A percentile compares a stretch with the other conserved stretches of the same genome.
phyloP scores from a whole-genome alignment of 2,113 vertebrate genomes.

The Cisticola juncidis region DNA sequence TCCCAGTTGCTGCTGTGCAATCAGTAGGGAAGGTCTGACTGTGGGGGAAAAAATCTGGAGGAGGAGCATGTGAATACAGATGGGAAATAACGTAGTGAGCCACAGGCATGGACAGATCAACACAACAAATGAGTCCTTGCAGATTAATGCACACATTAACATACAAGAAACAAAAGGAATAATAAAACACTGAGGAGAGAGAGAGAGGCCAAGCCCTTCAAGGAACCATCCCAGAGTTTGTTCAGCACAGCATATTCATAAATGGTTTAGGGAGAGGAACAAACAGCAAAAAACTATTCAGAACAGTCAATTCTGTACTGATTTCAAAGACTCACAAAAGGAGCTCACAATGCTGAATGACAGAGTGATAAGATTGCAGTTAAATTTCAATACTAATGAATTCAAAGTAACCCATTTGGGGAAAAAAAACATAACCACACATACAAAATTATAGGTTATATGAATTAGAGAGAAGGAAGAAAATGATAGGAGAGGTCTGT shows the following conservation, averaged over 20 bases:
- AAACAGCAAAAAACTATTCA: constrained; percentile 24
- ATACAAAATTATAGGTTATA: not conserved
- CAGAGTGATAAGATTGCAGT: not conserved
- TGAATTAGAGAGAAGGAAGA: not conserved
- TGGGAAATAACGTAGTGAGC: not conserved
- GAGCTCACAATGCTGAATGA: not conserved
- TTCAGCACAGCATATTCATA: constrained; percentile 34
- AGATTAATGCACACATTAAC: not conserved
- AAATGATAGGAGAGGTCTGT: not conserved
- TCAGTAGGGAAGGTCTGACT: not conserved
- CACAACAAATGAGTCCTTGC: fast-evolving
- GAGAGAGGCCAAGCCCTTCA: not conserved
- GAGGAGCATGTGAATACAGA: not conserved
- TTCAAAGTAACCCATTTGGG: not conserved
- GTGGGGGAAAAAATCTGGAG: not conserved
- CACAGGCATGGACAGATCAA: not conserved
- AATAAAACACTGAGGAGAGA: not conserved
- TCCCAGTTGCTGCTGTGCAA: not conserved
- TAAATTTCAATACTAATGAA: constrained; percentile 24
- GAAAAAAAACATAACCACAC: not conserved
- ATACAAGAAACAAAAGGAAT: not conserved
- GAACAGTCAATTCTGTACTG: not conserved
- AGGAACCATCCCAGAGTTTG: not conserved
- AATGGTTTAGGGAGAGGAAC: not conserved
- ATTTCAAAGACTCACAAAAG: constrained; percentile 42